These are phyloP conservation scores for Neosilurus hyrtlii DNA, from an alignment of 2,797 vertebrate genomes.

Conservation along the genomic window DNA sequence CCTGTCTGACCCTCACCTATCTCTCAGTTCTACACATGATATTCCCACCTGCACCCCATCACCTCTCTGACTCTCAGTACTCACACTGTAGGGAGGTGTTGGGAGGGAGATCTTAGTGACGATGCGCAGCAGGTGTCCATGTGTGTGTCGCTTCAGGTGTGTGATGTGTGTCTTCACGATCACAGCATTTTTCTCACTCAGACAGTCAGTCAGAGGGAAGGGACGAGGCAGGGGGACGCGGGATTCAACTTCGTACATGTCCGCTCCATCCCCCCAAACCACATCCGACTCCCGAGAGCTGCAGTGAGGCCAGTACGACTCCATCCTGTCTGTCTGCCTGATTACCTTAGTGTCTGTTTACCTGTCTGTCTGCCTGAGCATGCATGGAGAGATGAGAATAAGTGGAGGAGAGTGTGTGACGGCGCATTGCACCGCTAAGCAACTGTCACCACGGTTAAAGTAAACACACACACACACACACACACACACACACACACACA, in stretches of 20 bases:
- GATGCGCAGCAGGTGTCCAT: slow-evolving; percentile 88
- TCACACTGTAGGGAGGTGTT: slow-evolving; percentile 95
- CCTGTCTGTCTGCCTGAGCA: neutral
- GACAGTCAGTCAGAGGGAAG: slow-evolving; percentile 76
- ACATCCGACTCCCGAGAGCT: slow-evolving; percentile 70
- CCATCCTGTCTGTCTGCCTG: slow-evolving; percentile 71
- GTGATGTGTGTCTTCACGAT: slow-evolving; percentile 90
- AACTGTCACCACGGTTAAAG: slow-evolving; percentile 69
- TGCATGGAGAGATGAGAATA: neutral
- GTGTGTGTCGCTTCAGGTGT: slow-evolving; percentile 81
- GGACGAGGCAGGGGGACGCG: slow-evolving; percentile 89
- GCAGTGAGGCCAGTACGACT: slow-evolving; percentile 83
- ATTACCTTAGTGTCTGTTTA: neutral
- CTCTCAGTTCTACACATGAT: neutral
- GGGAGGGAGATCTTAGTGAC: slow-evolving; percentile 94
- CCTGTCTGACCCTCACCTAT: neutral
- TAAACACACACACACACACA: slow-evolving; percentile 60
- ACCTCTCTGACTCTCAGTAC: slow-evolving; percentile 60
- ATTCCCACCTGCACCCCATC: neutral
- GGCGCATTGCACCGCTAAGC: slow-evolving; percentile 55
- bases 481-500: slow-evolving; percentile 14
- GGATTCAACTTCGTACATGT: slow-evolving; percentile 91
- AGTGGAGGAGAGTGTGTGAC: slow-evolving; percentile 3
- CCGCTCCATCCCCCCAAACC: slow-evolving; percentile 84
- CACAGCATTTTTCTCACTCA: slow-evolving; percentile 88